Conservation (phyloP, 2,888 invertebrate genomes). For the Lepidocyrtoides sp. region DNA sequence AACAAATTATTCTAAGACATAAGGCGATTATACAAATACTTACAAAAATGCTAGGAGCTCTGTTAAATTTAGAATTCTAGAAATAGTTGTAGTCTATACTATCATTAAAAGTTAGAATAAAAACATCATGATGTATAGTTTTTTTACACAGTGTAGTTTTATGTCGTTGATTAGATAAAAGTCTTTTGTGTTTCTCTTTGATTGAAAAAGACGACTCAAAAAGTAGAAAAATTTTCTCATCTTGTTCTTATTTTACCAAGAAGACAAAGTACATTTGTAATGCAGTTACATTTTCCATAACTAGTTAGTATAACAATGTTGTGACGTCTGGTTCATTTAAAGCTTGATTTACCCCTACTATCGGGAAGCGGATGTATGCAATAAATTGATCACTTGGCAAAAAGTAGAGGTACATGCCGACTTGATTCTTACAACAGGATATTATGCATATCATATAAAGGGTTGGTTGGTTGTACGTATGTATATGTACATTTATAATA, state of each 20-base stretch:
- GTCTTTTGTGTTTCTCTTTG: constrained; percentile 70
- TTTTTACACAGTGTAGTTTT: background rate
- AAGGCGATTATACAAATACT: background rate
- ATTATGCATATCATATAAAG: too few species aligned
- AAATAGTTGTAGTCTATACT: background rate
- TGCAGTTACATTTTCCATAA: background rate
- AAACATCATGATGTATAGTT: background rate
- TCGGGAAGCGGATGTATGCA: background rate
- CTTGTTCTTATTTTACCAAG: background rate
- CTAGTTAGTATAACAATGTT: background rate
- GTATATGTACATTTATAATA: too few species aligned
- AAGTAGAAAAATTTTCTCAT: constrained; percentile 52
- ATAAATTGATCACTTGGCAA: background rate
- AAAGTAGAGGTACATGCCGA: too few species aligned
- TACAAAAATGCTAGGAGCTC: background rate
- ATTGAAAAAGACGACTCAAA: constrained; percentile 54
- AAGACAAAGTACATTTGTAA: background rate
- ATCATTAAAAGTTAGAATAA: background rate
- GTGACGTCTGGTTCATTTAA: background rate
- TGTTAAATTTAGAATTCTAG: constrained; percentile 3
- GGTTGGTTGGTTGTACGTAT: too few species aligned
- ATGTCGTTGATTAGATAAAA: constrained; percentile 67
- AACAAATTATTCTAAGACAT: too few species aligned
- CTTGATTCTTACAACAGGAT: too few species aligned
- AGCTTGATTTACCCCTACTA: background rate